Conservation (phyloP, 2,797 vertebrate genomes). For the Phataginus tetradactyla region DNA sequence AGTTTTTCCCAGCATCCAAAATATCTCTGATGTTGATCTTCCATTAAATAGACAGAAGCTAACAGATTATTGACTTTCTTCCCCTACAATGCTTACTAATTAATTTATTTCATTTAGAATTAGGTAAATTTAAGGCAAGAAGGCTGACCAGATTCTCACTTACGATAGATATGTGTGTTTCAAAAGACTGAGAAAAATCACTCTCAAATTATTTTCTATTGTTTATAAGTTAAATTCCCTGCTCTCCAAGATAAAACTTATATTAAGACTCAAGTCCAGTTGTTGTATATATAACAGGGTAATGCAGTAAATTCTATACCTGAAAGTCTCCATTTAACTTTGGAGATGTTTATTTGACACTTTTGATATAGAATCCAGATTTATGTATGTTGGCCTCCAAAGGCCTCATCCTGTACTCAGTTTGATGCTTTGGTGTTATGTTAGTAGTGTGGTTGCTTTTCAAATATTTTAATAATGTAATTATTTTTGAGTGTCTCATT, state of each 20-base stretch:
- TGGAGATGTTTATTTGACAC: not conserved
- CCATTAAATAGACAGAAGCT: not conserved
- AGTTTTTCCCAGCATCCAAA: not conserved
- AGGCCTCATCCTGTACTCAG: not conserved
- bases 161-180: not conserved
- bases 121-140: not conserved
- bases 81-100: not conserved
- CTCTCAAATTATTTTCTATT: not conserved
- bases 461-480: conserved; percentile 13
- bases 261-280: not conserved
- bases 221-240: conserved; percentile 9
- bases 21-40: not conserved
- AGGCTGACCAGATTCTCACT: not conserved
- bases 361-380: not conserved
- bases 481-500: not conserved
- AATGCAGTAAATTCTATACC: not conserved
- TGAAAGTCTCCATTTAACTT: not conserved
- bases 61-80: not conserved
- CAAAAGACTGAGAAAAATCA: not conserved
- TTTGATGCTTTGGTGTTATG: not conserved
- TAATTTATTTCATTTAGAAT: conserved; percentile 44
- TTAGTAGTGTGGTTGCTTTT: not conserved
- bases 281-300: not conserved
- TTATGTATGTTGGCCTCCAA: not conserved
- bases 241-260: not conserved